These are phyloP conservation scores for Euborellia annulipes DNA, from an alignment of 1,140 invertebrate genomes.

Conservation along the genomic window DNA sequence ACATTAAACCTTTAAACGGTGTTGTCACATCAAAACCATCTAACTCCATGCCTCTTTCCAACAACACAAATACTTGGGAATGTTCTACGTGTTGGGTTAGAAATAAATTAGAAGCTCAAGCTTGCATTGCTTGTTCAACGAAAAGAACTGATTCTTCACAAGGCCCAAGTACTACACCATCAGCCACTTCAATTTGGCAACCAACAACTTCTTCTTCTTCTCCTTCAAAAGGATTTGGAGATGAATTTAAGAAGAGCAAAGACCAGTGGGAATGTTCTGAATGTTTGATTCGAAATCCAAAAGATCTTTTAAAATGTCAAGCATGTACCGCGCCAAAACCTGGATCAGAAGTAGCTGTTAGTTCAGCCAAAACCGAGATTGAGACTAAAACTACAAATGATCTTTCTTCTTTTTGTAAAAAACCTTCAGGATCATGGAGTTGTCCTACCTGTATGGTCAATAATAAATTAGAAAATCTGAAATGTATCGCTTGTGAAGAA, in stretches of 20 bases:
- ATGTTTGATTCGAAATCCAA: conserved; percentile 48
- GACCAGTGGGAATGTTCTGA: conserved; percentile 45
- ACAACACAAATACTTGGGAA: conserved; percentile 30
- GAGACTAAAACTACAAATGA: conserved; percentile 6
- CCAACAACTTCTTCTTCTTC: neutral
- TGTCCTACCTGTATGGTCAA: conserved; percentile 41
- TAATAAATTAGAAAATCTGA: conserved; percentile 32
- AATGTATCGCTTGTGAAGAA: conserved; percentile 37
- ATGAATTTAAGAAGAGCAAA: conserved; percentile 34
- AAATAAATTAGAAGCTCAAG: conserved; percentile 20
- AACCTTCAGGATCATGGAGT: conserved; percentile 31
- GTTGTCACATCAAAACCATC: too few relatives aligned
- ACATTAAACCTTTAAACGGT: too few relatives aligned
- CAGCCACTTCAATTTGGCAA: conserved; percentile 7
- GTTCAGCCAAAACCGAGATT: too few relatives aligned
- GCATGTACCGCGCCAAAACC: conserved; percentile 47
- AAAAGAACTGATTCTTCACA: conserved; percentile 13
- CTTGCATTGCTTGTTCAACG: conserved; percentile 23
- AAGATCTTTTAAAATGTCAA: conserved; percentile 36
- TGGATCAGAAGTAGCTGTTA: conserved; percentile 23
- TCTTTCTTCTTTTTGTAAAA: too few relatives aligned
- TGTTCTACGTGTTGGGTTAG: conserved; percentile 30
- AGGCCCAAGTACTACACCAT: conserved; percentile 8
- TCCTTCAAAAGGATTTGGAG: conserved; percentile 26
- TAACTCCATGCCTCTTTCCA: too few relatives aligned